phyloP scores from a whole-genome alignment of 2,888 invertebrate species.

The Candidula unifasciata region DNA sequence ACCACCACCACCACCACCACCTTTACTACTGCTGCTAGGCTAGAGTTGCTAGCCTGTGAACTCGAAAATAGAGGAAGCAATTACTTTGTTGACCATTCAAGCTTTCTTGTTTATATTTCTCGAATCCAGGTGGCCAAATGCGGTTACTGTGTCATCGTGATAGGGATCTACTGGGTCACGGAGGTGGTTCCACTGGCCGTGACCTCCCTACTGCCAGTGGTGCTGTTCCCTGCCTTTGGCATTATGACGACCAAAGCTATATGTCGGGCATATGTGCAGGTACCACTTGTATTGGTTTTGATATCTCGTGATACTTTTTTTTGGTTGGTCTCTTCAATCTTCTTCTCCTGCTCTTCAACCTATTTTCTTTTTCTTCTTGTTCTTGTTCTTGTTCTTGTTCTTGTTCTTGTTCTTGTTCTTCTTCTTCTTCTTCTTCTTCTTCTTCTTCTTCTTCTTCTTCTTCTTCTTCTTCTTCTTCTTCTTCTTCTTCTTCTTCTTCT shows the following conservation, averaged over 20 bases:
- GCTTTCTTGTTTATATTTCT: background rate
- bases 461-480: too few species aligned
- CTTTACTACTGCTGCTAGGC: too few species aligned
- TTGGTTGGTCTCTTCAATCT: background rate
- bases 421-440: too few species aligned
- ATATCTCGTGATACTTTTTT: background rate
- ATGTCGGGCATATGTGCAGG: constrained; percentile 70
- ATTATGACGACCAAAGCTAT: constrained; percentile 68
- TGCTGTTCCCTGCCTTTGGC: constrained; percentile 73
- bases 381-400: too few species aligned
- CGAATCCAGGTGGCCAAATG: constrained; percentile 65
- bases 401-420: too few species aligned
- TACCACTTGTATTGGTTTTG: constrained; percentile 42
- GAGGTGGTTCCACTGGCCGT: constrained; percentile 74
- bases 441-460: too few species aligned
- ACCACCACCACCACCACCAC: too few species aligned
- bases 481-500: too few species aligned
- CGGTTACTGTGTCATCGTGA: constrained; percentile 69
- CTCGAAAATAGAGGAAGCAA: too few species aligned
- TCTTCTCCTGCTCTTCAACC: too few species aligned
- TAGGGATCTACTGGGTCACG: constrained; percentile 73
- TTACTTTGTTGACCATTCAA: background rate
- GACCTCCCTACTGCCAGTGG: constrained; percentile 73
- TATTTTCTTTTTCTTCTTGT: too few species aligned
- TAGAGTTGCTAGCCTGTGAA: too few species aligned